Base-by-base conservation (phyloP, 2,113 vertebrate species). In the Gavia stellata region DNA sequence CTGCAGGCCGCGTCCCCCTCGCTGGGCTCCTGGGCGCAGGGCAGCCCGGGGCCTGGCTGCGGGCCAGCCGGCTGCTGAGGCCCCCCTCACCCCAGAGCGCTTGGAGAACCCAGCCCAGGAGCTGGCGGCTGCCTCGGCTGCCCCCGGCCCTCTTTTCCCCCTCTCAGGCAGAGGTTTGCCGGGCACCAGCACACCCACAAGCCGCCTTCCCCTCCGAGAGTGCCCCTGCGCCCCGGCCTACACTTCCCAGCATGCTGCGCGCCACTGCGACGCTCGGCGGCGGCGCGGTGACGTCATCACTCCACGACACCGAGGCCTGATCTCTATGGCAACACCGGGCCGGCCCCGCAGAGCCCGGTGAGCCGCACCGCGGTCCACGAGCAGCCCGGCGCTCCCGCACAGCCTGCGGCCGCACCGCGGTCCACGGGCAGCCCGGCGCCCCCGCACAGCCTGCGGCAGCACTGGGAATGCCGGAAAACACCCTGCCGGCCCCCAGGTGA, bases 281-380 rank as follows among this genome's bases (percentile, higher is more conserved):
- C 34, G 21, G 14, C 4, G 17, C 0, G 7, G 2, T 1, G 8
- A 9, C 62, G 56, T 25, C 78, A 87, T 44, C 62, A 17, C 3
- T 0, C 7, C 4, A 4, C 61, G 82, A 59, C 78, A 23, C 15
- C 1, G 14, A 10, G 7, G 14, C 9, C 20, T 3, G 6, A 4
- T 45, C 5, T 4, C 47, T 12, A 13, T 21, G 40, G 58, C 25
- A 33, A 63, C 58, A 6, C 7, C 4, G 20, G 26, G 47, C 10
- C 2, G 8, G 10, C 6, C 14, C 7, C 6, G 25, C 18, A 14
- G 72, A 12, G 29, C 29, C 29, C 10, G 40, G 31, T n/a, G 3
- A 9, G 2, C 29, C 6, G 28, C 21, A 16, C 15, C 36, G 50
- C 33, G 7, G 7, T 34, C 21, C 42, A 11, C 26, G 18, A 7